Conservation (phyloP, 2,797 vertebrate species). For the Crocidura indochinensis region DNA sequence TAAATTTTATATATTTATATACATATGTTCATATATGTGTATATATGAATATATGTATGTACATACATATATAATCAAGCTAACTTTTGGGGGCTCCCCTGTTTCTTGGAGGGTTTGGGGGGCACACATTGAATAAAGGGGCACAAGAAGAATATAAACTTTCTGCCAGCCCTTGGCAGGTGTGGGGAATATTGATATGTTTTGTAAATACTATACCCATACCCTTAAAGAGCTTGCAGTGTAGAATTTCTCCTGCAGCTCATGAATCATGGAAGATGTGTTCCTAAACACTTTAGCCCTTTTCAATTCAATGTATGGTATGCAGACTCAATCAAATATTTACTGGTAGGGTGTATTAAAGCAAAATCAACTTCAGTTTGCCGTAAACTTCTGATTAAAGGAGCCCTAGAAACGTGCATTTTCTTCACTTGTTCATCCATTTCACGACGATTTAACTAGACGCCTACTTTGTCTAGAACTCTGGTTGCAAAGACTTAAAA, state of each 20-base stretch:
- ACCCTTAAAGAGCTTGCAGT: background rate
- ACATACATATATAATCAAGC: background rate
- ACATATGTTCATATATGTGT: background rate
- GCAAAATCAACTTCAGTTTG: conserved; percentile 15
- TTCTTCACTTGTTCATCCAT: background rate
- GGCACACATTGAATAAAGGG: background rate
- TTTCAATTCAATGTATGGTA: background rate
- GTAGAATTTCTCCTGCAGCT: background rate
- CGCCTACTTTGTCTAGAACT: background rate
- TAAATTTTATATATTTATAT: no score
- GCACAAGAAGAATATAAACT: background rate
- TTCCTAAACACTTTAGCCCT: background rate
- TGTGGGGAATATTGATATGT: background rate
- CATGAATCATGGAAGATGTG: background rate
- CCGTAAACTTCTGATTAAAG: conserved; percentile 19
- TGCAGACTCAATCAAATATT: background rate
- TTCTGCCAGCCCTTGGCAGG: accelerated
- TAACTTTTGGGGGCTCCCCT: accelerated
- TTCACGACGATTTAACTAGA: background rate
- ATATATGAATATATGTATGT: no score
- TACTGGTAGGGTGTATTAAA: background rate
- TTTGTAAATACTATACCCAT: background rate
- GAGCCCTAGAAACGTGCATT: background rate
- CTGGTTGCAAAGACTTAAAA: conserved; percentile 1
- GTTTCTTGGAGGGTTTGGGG: background rate